Percentiles rank a stretch among this genome's conserved stretches.
Conservation (phyloP, 2,797 vertebrate genomes). For the Danio tinwini region DNA sequence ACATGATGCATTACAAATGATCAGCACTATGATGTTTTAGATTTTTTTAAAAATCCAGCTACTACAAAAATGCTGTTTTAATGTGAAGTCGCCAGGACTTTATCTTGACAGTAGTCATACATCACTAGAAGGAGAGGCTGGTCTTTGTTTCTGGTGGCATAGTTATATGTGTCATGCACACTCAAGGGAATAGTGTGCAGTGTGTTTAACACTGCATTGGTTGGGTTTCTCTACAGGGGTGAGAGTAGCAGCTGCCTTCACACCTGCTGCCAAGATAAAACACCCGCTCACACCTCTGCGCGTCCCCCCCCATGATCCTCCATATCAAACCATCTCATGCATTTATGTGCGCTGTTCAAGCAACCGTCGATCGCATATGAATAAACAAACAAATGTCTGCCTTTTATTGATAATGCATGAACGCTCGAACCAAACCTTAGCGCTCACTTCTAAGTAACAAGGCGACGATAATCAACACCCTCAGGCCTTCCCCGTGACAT, state of each 20-base stretch:
- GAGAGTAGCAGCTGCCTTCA: slow-evolving; percentile 51
- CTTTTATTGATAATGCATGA: slow-evolving; percentile 29
- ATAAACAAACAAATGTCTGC: neutral
- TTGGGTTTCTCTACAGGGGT: slow-evolving; percentile 45
- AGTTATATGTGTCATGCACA: slow-evolving; percentile 39
- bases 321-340: slow-evolving; percentile 12
- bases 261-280: slow-evolving; percentile 53
- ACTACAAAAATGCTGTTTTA: slow-evolving; percentile 24
- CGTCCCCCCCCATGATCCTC: slow-evolving; percentile 5
- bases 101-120: slow-evolving; percentile 44
- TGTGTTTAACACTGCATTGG: slow-evolving; percentile 49
- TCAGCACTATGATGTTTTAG: neutral
- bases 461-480: slow-evolving; percentile 56
- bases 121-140: slow-evolving; percentile 40
- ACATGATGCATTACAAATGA: slow-evolving; percentile 5
- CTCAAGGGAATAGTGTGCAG: slow-evolving; percentile 33
- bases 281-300: slow-evolving; percentile 27
- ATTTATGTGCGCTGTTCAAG: slow-evolving; percentile 26
- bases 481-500: slow-evolving; percentile 60
- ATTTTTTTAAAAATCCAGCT: slow-evolving; percentile 7
- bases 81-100: slow-evolving; percentile 40
- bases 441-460: slow-evolving; percentile 44
- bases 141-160: slow-evolving; percentile 35
- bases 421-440: slow-evolving; percentile 43
- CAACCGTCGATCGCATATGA: slow-evolving; percentile 1